Base-by-base conservation (phyloP, 2,113 vertebrate species). In the Mastomys natalensis region DNA sequence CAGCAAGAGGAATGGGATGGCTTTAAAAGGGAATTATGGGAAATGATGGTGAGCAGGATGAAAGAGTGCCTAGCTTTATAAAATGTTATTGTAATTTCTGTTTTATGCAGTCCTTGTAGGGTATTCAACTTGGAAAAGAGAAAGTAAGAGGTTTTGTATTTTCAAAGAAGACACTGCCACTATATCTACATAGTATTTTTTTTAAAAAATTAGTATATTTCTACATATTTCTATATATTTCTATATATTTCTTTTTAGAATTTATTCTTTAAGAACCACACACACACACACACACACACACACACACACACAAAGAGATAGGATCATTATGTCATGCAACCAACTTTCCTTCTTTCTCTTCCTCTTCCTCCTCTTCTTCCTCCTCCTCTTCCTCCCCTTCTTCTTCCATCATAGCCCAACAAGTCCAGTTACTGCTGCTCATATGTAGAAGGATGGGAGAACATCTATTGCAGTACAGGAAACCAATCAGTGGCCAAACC, bases 81-180 rank as follows among this genome's bases (percentile, higher is more conserved):
- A 88, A 97, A 87, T 53, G 10, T 78, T 70, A 77, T 29, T 93
- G 31, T 4, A 58, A 19, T 94, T 94, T 87, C 58, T 94, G 86
- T 62, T 77, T 89, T 66, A 77, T 22, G 51, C 12, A 72, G 24
- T 82, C 24, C 8, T 60, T 40, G 66, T 48, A 64, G 76, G 92
- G 87, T 89, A 82, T 26, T 81, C 80, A 31, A 90, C 77, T 45
- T 94, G 58, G 51, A 86, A 84, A 37, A 66, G n/a, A 88, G 43
- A 85, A 22, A 7, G 12, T 4, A 51, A 45, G 13, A 66, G 29
- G 60, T 66, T 81, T 90, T 55, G 22, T 91, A 55, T 53, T 95
- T 95, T 91, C 78, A 80, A 84, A 78, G 73, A 78, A 55, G 29
- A 70, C 7, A n/a, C 43, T 72, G 4, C 51, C 45, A 19, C 7